Percentiles rank a stretch among this genome's conserved stretches.
Evolutionary conservation across 2,888 invertebrate species (phyloP).

Genomic region (Drosophila dives): DNA sequence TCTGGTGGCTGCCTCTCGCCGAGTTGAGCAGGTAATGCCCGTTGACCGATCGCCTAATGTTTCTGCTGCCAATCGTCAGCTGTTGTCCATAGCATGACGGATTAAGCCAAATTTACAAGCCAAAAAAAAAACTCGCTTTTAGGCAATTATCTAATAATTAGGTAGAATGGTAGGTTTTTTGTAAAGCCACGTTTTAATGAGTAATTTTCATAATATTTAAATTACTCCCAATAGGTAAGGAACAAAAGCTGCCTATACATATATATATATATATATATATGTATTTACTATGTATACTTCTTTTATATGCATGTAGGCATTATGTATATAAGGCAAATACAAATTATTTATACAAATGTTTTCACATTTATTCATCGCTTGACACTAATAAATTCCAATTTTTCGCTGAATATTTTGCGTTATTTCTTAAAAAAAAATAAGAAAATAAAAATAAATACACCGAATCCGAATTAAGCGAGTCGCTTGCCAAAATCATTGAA

Average conservation of each 20-base stretch:
- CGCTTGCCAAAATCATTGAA: conserved; percentile 19
- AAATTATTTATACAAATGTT: conserved; percentile 63
- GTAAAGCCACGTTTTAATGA: conserved; percentile 8
- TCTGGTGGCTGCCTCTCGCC: neutral
- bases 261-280: neutral
- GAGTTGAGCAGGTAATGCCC: conserved; percentile 8
- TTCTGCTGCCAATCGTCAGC: conserved; percentile 2
- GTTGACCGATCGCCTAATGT: conserved; percentile 25
- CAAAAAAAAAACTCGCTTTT: neutral
- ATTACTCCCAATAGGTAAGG: conserved; percentile 9
- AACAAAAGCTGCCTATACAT: conserved; percentile 4
- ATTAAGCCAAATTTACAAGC: conserved; percentile 10
- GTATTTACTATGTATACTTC: neutral
- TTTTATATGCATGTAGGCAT: neutral
- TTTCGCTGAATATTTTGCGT: conserved; percentile 28
- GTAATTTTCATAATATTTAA: conserved; percentile 28
- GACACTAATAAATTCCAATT: conserved; percentile 62
- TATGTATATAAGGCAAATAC: conserved; percentile 15
- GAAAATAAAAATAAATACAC: conserved; percentile 8
- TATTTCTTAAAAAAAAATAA: conserved; percentile 8
- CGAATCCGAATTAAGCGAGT: neutral
- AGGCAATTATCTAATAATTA: conserved; percentile 11
- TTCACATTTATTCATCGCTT: conserved; percentile 41
- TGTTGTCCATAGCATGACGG: conserved; percentile 9
- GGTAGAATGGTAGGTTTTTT: neutral